phyloP scores from a whole-genome alignment of 1,140 invertebrate genomes.

The Drosophila subobscura region DNA sequence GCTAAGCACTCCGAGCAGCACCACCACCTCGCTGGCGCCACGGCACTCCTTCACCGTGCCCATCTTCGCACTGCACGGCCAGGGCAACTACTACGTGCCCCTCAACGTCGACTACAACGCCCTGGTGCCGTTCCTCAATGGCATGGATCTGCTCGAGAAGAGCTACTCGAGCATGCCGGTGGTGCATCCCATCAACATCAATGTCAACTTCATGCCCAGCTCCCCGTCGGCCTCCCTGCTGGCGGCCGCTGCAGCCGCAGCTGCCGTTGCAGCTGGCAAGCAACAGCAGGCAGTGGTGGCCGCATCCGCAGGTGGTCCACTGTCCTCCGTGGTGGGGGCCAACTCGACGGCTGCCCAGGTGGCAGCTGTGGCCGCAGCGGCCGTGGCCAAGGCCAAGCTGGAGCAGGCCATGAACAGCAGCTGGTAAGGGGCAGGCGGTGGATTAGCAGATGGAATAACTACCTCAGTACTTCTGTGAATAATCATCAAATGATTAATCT shows the following conservation, averaged over 20 bases:
- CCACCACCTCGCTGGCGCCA: conserved; percentile 69
- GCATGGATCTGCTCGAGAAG: conserved; percentile 85
- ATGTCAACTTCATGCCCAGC: conserved; percentile 89
- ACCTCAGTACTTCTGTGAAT: conserved; percentile 83
- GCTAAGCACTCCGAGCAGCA: conserved; percentile 72
- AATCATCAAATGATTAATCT: conserved; percentile 75
- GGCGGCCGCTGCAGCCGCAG: conserved; percentile 74
- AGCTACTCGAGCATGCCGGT: conserved; percentile 85
- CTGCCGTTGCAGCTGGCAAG: conserved; percentile 65
- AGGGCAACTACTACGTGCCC: conserved; percentile 96
- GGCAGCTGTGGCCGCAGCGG: conserved; percentile 52
- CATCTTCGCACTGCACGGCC: conserved; percentile 92
- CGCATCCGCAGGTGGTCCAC: conserved; percentile 86
- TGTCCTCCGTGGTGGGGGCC: conserved; percentile 19
- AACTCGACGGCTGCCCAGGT: conserved; percentile 51
- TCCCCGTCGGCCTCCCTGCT: conserved; percentile 57
- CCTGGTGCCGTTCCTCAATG: conserved; percentile 88
- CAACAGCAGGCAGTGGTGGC: conserved; percentile 47
- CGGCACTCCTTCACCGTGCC: conserved; percentile 86
- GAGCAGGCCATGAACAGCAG: conserved; percentile 73
- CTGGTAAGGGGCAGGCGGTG: conserved; percentile 51
- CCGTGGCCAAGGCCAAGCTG: conserved; percentile 70
- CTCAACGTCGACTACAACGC: conserved; percentile 92
- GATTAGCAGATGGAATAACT: conserved; percentile 69
- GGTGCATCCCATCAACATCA: conserved; percentile 95